phyloP scores from a whole-genome alignment of 2,888 invertebrate species.

The Dynastes tityus region DNA sequence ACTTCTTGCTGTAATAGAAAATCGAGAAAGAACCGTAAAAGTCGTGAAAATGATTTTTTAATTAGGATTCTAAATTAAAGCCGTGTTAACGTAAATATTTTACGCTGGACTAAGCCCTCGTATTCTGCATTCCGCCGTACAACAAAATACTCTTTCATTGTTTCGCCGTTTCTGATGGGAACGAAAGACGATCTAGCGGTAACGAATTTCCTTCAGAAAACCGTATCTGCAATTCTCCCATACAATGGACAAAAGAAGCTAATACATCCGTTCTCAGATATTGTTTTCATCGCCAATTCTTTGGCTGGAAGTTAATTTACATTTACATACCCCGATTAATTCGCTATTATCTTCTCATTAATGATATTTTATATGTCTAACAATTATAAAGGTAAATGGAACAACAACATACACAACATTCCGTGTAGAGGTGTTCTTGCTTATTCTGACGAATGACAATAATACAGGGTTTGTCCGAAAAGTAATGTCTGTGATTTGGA shows the following conservation, averaged over 20 bases:
- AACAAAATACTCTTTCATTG: constrained; percentile 13
- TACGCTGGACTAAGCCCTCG: too few species aligned
- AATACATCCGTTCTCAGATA: constrained; percentile 48
- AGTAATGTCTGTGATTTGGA: too few species aligned
- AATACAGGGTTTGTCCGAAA: neutral
- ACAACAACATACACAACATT: too few species aligned
- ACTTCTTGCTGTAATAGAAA: neutral
- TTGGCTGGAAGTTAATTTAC: constrained; percentile 16
- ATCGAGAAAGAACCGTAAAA: neutral
- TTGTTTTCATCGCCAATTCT: constrained; percentile 32
- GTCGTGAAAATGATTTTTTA: too few species aligned
- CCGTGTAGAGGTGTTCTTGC: too few species aligned
- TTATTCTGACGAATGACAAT: neutral
- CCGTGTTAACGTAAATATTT: too few species aligned
- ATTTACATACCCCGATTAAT: constrained; percentile 25
- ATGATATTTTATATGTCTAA: neutral
- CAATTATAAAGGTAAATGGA: neutral
- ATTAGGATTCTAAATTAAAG: too few species aligned
- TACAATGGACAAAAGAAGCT: constrained; percentile 47
- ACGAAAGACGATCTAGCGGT: constrained; percentile 33
- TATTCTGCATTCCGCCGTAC: too few species aligned
- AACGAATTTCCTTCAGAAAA: constrained; percentile 20
- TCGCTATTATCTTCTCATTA: constrained; percentile 10
- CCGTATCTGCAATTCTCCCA: constrained; percentile 32
- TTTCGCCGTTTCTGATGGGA: constrained; percentile 13